Conservation (phyloP, 2,888 invertebrate species). For the Aporophyla nigra region DNA sequence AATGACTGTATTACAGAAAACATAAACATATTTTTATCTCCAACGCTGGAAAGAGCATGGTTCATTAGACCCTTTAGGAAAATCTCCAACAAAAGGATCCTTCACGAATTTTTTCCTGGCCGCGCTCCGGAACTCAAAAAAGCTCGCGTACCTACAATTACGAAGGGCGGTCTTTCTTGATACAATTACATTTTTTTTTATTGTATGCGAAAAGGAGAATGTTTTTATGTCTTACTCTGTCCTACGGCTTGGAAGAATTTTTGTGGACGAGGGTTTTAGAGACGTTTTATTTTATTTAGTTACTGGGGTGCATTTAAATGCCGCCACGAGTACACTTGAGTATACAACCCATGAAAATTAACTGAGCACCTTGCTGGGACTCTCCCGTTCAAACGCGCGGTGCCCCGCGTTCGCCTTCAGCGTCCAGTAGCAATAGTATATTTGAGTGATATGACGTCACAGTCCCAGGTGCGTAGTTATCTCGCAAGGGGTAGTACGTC, state of each 20-base stretch:
- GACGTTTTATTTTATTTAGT: background rate
- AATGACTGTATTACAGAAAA: slow-evolving; percentile 38
- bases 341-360: background rate
- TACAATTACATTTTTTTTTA: slow-evolving; percentile 64
- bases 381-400: background rate
- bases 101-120: slow-evolving; percentile 50
- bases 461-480: background rate
- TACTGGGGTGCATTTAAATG: background rate
- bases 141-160: slow-evolving; percentile 60
- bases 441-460: background rate
- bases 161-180: slow-evolving; percentile 50
- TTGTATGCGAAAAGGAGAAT: slow-evolving; percentile 41
- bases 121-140: slow-evolving; percentile 60
- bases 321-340: background rate
- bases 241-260: background rate
- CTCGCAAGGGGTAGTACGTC: background rate
- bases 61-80: slow-evolving; percentile 66
- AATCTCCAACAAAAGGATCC: slow-evolving; percentile 61
- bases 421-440: background rate
- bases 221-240: slow-evolving; percentile 53
- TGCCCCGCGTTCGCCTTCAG: background rate
- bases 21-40: slow-evolving; percentile 56
- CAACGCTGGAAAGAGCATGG: slow-evolving; percentile 46
- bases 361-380: background rate
- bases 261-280: background rate